Conservation (phyloP, 35 echinoderm and acorn worm species). For the Acanthaster planci region DNA sequence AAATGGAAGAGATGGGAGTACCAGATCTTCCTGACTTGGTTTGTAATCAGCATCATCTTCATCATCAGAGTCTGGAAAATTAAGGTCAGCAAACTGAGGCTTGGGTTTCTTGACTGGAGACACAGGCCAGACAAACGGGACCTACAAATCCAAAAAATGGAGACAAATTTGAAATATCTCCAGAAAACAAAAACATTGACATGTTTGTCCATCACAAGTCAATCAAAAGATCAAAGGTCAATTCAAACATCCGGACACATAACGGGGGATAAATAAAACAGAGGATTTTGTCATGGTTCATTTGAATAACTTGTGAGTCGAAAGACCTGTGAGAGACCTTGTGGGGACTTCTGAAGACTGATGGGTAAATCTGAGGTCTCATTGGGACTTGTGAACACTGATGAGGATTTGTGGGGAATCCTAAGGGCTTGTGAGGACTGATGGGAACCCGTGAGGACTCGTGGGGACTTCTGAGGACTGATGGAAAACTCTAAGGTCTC, state of each 20-base stretch:
- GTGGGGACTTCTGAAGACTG: too few species aligned
- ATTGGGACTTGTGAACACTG: too few species aligned
- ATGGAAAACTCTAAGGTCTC: neutral
- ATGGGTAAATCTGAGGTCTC: too few species aligned
- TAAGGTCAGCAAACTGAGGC: constrained; percentile 84
- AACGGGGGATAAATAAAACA: too few species aligned
- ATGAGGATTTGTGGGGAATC: too few species aligned
- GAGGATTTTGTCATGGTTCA: too few species aligned
- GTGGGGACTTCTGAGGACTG: neutral
- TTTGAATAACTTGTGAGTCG: too few species aligned
- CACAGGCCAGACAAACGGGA: constrained; percentile 77
- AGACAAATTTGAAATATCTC: neutral
- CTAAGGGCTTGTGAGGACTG: too few species aligned
- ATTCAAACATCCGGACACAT: neutral
- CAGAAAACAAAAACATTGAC: neutral
- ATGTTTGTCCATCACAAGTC: too few species aligned
- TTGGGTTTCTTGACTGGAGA: constrained; percentile 84
- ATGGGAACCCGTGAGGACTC: neutral
- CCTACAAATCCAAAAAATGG: constrained; percentile 24
- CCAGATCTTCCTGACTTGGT: constrained; percentile 78
- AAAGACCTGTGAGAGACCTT: too few species aligned
- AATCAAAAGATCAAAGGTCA: neutral
- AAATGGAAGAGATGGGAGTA: constrained; percentile 10
- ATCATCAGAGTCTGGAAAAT: constrained; percentile 77
- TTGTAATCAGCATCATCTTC: constrained; percentile 94